These are phyloP conservation scores for Mustela nigripes DNA, from an alignment of 2,113 vertebrate species.

Conservation along the genomic window DNA sequence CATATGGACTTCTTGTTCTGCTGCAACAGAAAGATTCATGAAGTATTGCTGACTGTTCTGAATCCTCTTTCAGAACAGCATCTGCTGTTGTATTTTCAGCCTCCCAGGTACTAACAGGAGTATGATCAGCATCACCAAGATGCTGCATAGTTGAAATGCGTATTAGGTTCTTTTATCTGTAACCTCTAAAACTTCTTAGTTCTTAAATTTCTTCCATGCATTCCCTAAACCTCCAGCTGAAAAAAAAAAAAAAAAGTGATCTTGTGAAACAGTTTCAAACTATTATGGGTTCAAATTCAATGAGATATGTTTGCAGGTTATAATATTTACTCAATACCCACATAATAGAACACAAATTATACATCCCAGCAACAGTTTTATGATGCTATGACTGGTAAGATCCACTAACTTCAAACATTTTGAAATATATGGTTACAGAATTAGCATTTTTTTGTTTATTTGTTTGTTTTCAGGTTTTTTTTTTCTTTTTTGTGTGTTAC, in stretches of 20 bases:
- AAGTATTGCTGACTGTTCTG: background rate
- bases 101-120: background rate
- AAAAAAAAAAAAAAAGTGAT: background rate
- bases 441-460: background rate
- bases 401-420: conserved; percentile 35
- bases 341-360: background rate
- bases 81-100: background rate
- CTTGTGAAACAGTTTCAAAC: conserved; percentile 25
- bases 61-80: background rate
- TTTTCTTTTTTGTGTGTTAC: conserved; percentile 75
- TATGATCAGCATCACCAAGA: background rate
- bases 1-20: accelerated
- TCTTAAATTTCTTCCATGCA: background rate
- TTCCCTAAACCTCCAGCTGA: background rate
- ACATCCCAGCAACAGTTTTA: conserved; percentile 11
- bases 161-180: background rate
- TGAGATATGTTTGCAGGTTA: background rate
- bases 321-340: background rate
- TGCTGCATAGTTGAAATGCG: background rate
- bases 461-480: background rate
- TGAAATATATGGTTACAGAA: conserved; percentile 72
- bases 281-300: background rate
- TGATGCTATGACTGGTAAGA: background rate
- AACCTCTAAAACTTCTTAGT: background rate
- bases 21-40: background rate